phyloP scores from a whole-genome alignment of 1,140 invertebrate species.

The Drosophila watanabei region DNA sequence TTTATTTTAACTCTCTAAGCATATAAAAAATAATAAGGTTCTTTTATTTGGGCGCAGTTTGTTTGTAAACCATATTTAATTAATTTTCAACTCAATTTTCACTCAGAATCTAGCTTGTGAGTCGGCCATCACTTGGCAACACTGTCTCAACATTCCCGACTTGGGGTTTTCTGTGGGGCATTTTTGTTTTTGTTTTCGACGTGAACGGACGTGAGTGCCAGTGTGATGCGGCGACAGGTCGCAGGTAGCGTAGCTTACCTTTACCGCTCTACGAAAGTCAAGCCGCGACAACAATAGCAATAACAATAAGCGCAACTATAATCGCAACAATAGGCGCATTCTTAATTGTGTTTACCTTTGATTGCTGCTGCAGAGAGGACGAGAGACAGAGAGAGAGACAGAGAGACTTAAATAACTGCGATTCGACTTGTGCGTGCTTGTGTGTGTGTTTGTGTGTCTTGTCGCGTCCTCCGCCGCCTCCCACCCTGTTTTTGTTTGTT shows the following conservation, averaged over 20 bases:
- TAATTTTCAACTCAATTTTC: too few species aligned
- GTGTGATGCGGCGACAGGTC: conserved; percentile 31
- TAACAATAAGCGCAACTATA: conserved; percentile 17
- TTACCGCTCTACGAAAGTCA: conserved; percentile 31
- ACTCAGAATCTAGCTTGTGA: too few species aligned
- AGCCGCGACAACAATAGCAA: conserved; percentile 12
- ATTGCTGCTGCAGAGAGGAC: conserved; percentile 2
- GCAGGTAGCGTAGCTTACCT: conserved; percentile 33
- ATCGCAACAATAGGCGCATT: conserved; percentile 36
- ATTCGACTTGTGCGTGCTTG: conserved; percentile 12
- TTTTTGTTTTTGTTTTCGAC: conserved; percentile 34
- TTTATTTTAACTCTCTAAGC: too few species aligned
- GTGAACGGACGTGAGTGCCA: conserved; percentile 25
- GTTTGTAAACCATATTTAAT: too few species aligned
- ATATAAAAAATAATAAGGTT: too few species aligned
- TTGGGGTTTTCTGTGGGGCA: background rate
- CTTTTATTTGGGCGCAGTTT: too few species aligned
- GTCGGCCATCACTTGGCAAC: too few species aligned
- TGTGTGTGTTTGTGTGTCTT: conserved; percentile 6
- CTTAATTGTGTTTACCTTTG: conserved; percentile 39
- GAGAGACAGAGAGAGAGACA: conserved; percentile 2
- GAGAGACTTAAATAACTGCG: conserved; percentile 30
- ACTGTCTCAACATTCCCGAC: too few species aligned
- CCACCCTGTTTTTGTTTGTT: conserved; percentile 32
- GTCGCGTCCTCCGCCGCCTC: background rate